These are phyloP conservation scores for Acleris laterana DNA, from an alignment of 2,888 invertebrate species.

Conservation along the genomic window DNA sequence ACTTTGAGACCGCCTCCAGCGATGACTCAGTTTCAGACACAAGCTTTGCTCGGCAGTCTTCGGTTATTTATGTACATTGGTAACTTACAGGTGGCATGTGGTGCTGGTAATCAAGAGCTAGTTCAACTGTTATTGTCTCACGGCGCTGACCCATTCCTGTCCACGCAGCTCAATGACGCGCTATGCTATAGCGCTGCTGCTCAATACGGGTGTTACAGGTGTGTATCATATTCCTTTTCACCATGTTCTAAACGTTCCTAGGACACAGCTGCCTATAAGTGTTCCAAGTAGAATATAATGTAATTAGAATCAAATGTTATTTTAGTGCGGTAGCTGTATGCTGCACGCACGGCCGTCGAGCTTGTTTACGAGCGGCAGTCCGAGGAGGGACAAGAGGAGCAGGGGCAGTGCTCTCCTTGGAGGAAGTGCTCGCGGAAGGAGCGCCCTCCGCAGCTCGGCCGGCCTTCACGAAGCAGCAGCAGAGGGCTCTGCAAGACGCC, in stretches of 20 bases:
- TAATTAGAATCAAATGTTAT: not conserved
- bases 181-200: conserved; percentile 94
- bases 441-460: conserved; percentile 70
- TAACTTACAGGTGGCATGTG: conserved; percentile 87
- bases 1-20: no score
- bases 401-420: conserved; percentile 91
- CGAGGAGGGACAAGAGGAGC: conserved; percentile 86
- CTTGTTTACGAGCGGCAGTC: conserved; percentile 88
- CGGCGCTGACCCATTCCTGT: conserved; percentile 94
- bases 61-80: not conserved
- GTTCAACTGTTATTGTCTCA: conserved; percentile 91
- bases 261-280: no score
- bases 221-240: not conserved
- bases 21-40: no score
- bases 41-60: no score
- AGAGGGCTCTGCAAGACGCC: conserved; percentile 94
- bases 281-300: not conserved
- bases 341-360: conserved; percentile 93
- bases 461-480: conserved; percentile 90
- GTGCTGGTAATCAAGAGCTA: conserved; percentile 91
- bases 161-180: conserved; percentile 92
- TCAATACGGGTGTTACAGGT: conserved; percentile 93
- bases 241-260: no score
- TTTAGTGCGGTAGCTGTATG: conserved; percentile 93
- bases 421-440: conserved; percentile 95